These are phyloP conservation scores for Bagarius yarrelli DNA, from an alignment of 2,113 vertebrate species.

Conservation along the genomic window DNA sequence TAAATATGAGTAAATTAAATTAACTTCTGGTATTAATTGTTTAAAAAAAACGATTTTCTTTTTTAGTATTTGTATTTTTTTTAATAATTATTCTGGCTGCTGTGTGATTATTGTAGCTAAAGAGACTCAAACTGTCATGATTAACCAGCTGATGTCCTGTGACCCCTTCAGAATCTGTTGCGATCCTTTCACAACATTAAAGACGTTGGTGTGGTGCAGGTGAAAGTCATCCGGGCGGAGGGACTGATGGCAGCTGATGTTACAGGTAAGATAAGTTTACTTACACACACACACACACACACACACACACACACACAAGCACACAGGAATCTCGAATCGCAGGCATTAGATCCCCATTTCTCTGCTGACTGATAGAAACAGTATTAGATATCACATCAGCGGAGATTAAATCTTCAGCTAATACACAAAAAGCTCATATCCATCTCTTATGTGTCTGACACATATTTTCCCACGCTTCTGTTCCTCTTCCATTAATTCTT, in stretches of 20 bases:
- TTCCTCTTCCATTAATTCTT: constrained; percentile 73
- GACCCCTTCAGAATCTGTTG: constrained; percentile 82
- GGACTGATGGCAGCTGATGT: constrained; percentile 97
- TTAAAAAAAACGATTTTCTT: background rate
- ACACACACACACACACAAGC: constrained; percentile 22
- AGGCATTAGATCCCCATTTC: constrained; percentile 24
- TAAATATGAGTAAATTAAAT: background rate
- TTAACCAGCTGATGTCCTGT: constrained; percentile 54
- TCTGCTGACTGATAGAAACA: constrained; percentile 36
- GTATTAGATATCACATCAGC: constrained; percentile 13
- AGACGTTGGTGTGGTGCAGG: constrained; percentile 94
- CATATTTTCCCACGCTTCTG: constrained; percentile 38
- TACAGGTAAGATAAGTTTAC: constrained; percentile 78
- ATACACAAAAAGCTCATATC: constrained; percentile 30
- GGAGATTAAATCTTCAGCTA: constrained; percentile 30
- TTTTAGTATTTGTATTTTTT: background rate
- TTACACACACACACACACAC: constrained; percentile 5
- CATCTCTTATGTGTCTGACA: constrained; percentile 29
- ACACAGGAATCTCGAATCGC: background rate
- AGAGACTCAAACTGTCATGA: background rate
- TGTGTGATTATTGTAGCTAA: background rate
- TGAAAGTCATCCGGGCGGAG: constrained; percentile 96
- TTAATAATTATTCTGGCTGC: background rate
- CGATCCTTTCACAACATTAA: constrained; percentile 88
- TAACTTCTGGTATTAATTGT: background rate